These are phyloP conservation scores for Tribolium castaneum DNA, from an alignment of 1,140 invertebrate genomes.

Conservation along the genomic window DNA sequence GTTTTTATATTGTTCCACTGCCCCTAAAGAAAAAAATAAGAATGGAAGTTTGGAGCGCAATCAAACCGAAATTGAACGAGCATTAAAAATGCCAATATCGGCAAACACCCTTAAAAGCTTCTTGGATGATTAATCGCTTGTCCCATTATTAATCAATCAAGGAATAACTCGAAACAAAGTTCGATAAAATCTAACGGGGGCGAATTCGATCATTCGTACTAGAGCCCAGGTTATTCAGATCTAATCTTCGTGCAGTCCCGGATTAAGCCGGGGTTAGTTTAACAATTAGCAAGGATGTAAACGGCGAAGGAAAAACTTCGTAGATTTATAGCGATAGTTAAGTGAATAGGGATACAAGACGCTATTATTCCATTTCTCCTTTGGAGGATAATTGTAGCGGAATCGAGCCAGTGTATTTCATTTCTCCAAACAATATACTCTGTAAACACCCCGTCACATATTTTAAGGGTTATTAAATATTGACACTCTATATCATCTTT, in stretches of 20 bases:
- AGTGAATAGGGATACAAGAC: background rate
- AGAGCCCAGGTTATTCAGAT: background rate
- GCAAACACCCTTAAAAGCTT: conserved; percentile 21
- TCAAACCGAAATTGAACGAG: conserved; percentile 9
- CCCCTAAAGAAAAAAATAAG: background rate
- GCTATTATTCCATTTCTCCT: background rate
- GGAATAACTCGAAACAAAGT: background rate
- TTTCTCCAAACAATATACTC: conserved; percentile 12
- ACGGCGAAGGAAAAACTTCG: conserved; percentile 5
- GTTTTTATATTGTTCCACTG: background rate
- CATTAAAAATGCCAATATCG: conserved; percentile 9
- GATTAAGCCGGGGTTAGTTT: conserved; percentile 14
- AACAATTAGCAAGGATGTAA: conserved; percentile 38
- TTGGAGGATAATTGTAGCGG: conserved; percentile 13
- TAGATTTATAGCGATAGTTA: conserved; percentile 33
- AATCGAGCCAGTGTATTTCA: background rate
- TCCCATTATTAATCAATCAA: conserved; percentile 14
- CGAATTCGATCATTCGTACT: background rate
- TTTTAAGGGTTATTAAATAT: conserved; percentile 33
- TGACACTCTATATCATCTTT: conserved; percentile 18
- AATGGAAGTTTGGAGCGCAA: conserved; percentile 22
- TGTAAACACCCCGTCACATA: conserved; percentile 12
- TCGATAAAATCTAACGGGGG: background rate
- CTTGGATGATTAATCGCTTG: conserved; percentile 16
- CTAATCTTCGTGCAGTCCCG: conserved; percentile 2